Conservation (phyloP, 2,113 vertebrate species). For the Centrocercus urophasianus region DNA sequence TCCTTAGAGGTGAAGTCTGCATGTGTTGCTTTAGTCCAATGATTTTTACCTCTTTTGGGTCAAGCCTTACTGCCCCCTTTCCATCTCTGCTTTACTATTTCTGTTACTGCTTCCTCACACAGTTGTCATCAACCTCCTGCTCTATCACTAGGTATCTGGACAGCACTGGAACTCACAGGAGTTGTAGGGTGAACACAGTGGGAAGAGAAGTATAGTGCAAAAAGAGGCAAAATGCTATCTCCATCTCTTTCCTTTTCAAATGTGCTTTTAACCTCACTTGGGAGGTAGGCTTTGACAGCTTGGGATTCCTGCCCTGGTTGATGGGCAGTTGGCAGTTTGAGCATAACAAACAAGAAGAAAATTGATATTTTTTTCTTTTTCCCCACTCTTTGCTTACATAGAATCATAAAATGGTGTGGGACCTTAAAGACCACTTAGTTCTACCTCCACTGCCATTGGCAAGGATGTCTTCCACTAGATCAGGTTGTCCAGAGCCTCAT, state of each 20-base stretch:
- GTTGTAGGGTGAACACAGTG: background rate
- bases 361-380: background rate
- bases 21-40: background rate
- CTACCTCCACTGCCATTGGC: background rate
- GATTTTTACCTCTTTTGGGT: background rate
- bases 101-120: background rate
- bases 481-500: background rate
- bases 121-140: background rate
- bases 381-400: background rate
- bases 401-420: background rate
- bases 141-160: background rate
- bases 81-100: background rate
- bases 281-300: background rate
- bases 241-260: background rate
- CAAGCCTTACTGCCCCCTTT: fast-evolving
- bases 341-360: background rate
- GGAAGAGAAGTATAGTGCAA: background rate
- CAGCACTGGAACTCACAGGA: background rate
- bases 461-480: background rate
- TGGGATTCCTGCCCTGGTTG: background rate
- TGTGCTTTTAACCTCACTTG: background rate
- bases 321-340: background rate
- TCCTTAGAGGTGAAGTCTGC: background rate
- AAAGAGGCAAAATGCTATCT: background rate
- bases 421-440: background rate